phyloP scores from a whole-genome alignment of 2,797 vertebrate genomes.

The Huso huso region DNA sequence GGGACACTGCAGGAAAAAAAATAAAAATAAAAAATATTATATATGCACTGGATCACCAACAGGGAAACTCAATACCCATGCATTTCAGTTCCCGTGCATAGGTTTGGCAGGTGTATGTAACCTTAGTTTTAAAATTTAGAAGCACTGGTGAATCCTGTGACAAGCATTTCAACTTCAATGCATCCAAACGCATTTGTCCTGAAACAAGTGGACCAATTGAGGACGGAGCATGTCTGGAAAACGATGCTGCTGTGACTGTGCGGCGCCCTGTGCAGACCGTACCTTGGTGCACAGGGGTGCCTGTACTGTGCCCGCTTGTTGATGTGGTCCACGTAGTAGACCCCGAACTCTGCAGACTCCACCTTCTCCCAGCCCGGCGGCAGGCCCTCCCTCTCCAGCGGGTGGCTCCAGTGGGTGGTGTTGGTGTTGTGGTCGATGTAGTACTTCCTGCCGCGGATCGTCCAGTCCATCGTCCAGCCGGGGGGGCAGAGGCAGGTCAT shows the following conservation, averaged over 20 bases:
- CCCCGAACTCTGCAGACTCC: constrained; percentile 86
- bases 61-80: too few species aligned
- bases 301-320: constrained; percentile 92
- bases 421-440: constrained; percentile 98
- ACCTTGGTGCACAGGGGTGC: constrained; percentile 96
- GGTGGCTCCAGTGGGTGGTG: constrained; percentile 98
- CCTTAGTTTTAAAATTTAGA: too few species aligned
- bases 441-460: constrained; percentile 92
- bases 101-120: too few species aligned
- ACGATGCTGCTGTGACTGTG: too few species aligned
- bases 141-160: too few species aligned
- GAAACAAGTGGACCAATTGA: too few species aligned
- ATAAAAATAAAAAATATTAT: not conserved
- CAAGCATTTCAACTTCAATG: too few species aligned
- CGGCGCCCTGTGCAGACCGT: not conserved
- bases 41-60: not conserved
- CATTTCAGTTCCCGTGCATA: too few species aligned
- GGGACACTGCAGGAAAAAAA: constrained; percentile 65
- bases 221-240: too few species aligned
- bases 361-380: constrained; percentile 96
- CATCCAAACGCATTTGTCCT: too few species aligned
- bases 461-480: constrained; percentile 97
- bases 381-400: constrained; percentile 89
- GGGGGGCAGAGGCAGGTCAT: constrained; percentile 85
- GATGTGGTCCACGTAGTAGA: constrained; percentile 95